These are phyloP conservation scores for Meteorus cinctellus DNA, from an alignment of 2,888 invertebrate genomes.

Conservation along the genomic window DNA sequence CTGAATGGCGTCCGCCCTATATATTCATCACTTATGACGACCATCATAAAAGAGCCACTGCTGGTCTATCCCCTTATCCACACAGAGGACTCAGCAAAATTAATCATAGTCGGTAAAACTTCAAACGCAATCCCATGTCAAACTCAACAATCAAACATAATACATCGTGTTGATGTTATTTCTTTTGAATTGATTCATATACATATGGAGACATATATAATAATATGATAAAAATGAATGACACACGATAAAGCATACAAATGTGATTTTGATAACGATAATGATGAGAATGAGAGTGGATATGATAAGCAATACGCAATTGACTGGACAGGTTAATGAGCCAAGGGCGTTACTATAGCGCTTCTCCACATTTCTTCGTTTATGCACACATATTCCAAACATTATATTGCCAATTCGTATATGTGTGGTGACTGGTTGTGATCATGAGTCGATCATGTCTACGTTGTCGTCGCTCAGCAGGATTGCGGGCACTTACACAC, in stretches of 20 bases:
- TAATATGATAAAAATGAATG: slow-evolving; percentile 1
- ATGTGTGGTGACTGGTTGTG: not conserved
- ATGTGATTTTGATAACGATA: not conserved
- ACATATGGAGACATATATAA: not conserved
- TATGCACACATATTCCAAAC: slow-evolving; percentile 7
- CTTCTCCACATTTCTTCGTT: slow-evolving; percentile 30
- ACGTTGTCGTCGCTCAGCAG: not conserved
- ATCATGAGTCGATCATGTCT: slow-evolving; percentile 45
- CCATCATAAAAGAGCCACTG: not conserved
- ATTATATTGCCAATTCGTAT: not conserved
- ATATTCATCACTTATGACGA: not conserved
- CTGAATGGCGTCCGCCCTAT: not conserved
- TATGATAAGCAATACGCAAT: slow-evolving; percentile 46
- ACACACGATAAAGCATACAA: slow-evolving; percentile 7
- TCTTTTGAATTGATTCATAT: not conserved
- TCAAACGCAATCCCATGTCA: not conserved
- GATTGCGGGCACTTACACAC: slow-evolving; percentile 38
- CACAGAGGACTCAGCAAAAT: not conserved
- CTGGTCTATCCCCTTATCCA: not conserved
- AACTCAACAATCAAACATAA: not conserved
- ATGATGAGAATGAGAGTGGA: slow-evolving; percentile 49
- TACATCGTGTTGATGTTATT: not conserved
- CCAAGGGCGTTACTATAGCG: slow-evolving; percentile 46
- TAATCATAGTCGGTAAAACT: not conserved
- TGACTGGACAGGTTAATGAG: slow-evolving; percentile 58